Percentiles rank a stretch among this genome's conserved stretches.
phyloP scores from a whole-genome alignment of 2,888 invertebrate genomes.

The Himalopsyche kuldschensis region DNA sequence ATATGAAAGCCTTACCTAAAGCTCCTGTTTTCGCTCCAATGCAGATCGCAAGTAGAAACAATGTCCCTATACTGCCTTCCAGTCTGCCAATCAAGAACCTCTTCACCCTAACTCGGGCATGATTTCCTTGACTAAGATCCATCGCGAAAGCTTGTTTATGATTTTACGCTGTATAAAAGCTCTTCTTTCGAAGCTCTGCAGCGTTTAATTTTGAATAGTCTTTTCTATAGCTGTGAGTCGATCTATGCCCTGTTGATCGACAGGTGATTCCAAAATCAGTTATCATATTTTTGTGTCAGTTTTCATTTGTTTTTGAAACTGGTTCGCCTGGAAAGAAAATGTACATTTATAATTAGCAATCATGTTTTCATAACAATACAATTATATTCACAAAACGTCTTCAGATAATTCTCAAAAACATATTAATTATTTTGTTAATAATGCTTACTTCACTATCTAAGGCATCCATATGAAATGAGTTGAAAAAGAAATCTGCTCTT shows the following conservation, averaged over 20 bases:
- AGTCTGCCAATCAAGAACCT: slow-evolving; percentile 13
- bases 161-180: neutral
- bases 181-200: neutral
- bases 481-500: too few relatives aligned
- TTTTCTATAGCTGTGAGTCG: neutral
- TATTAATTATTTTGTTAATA: too few relatives aligned
- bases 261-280: neutral
- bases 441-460: too few relatives aligned
- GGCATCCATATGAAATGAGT: too few relatives aligned
- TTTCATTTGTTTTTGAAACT: neutral
- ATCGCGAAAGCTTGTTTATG: neutral
- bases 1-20: slow-evolving; percentile 15
- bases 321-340: neutral
- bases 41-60: slow-evolving; percentile 15
- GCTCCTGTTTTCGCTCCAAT: slow-evolving; percentile 25
- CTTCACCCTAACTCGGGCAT: neutral
- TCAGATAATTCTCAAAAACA: too few relatives aligned
- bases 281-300: neutral
- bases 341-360: too few relatives aligned
- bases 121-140: neutral
- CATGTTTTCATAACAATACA: too few relatives aligned
- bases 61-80: slow-evolving; percentile 18
- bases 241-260: neutral
- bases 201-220: neutral
- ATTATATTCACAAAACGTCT: too few relatives aligned